These are phyloP conservation scores for Neuroterus valhalla DNA, from an alignment of 1,140 invertebrate genomes.

Conservation along the genomic window DNA sequence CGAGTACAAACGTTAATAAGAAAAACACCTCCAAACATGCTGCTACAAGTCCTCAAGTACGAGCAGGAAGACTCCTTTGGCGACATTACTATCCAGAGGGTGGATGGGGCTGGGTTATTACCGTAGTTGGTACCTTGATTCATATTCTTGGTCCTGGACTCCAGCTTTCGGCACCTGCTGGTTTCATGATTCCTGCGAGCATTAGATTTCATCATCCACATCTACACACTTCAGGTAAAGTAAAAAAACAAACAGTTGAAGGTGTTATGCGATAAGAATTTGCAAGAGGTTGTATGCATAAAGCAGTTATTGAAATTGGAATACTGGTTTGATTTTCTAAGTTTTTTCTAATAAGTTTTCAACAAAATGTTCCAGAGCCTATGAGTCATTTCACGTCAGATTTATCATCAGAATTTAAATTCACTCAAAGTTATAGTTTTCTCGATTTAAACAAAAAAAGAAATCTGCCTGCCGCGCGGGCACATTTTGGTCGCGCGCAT, in stretches of 20 bases:
- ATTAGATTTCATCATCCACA: constrained; percentile 61
- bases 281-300: too few species aligned
- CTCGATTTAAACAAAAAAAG: too few species aligned
- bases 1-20: not conserved
- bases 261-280: too few species aligned
- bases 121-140: constrained; percentile 80
- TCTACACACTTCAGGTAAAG: constrained; percentile 60
- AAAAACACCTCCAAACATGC: not conserved
- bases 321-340: too few species aligned
- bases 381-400: too few species aligned
- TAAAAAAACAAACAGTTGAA: not conserved
- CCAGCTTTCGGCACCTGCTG: constrained; percentile 76
- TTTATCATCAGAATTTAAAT: too few species aligned
- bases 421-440: too few species aligned
- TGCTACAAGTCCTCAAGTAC: constrained; percentile 43
- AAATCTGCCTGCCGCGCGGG: too few species aligned
- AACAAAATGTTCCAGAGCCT: too few species aligned
- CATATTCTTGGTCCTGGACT: constrained; percentile 81
- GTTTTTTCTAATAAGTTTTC: too few species aligned
- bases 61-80: constrained; percentile 61
- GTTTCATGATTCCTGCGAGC: constrained; percentile 51
- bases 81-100: constrained; percentile 87
- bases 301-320: too few species aligned
- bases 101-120: constrained; percentile 88
- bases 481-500: too few species aligned